Evolutionary conservation across 2,888 invertebrate genomes (phyloP).

Genomic region (Tenthredo amoena): DNA sequence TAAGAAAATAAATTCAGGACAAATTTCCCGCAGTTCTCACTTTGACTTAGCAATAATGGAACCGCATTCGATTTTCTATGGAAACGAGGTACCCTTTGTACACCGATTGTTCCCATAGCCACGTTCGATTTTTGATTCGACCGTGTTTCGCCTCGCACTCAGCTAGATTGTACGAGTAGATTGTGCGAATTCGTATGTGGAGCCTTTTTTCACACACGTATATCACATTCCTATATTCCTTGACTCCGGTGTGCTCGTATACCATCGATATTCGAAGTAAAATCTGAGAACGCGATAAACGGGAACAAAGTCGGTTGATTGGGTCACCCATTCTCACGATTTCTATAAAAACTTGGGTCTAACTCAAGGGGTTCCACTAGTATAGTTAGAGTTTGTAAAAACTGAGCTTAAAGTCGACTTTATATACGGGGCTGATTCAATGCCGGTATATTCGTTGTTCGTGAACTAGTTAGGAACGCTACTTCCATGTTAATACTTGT

Average conservation of each 20-base stretch:
- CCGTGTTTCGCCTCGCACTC: constrained; percentile 14
- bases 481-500: not conserved
- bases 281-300: constrained; percentile 26
- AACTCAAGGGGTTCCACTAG: not conserved
- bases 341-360: not conserved
- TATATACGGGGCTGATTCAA: not conserved
- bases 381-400: constrained; percentile 29
- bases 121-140: constrained; percentile 17
- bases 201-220: not conserved
- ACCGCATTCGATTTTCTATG: not conserved
- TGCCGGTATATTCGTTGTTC: not conserved
- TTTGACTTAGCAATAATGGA: not conserved
- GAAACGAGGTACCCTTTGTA: constrained; percentile 5
- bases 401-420: not conserved
- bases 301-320: constrained; percentile 21
- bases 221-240: not conserved
- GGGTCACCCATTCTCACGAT: constrained; percentile 4
- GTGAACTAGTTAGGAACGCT: not conserved
- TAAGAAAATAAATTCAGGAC: not conserved
- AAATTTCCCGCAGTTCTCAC: not conserved
- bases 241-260: not conserved
- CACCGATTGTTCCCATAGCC: constrained; percentile 16
- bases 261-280: not conserved
- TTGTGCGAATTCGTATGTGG: not conserved
- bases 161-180: constrained; percentile 30